Evolutionary conservation across 2,888 invertebrate species (phyloP), one percentile per base, ranked within the genome.

Genomic region (Cheilosia pagana): DNA sequence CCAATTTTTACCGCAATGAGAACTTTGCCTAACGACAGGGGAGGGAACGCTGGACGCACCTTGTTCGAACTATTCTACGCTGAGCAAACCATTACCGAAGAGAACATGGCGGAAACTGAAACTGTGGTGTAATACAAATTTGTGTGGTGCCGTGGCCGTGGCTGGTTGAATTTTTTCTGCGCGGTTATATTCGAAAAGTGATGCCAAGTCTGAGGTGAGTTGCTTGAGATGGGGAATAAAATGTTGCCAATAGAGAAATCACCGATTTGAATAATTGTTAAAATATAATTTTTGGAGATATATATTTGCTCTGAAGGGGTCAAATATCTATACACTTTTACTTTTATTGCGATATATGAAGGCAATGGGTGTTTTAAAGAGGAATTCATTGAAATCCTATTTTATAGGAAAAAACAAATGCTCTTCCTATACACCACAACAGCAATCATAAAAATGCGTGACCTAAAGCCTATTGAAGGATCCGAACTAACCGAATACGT

Each of bases 41-140:
- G n/a, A n/a, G n/a, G n/a, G n/a, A n/a, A n/a, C n/a, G 74, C 41
- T 50, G 72, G 76, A 60, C 82, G 60, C 63, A 71, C 70, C 55
- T 78, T 62, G 16, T 55, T 81, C 74, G 25, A 45, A 82, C 74
- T 77, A 71, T 63, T 83, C 72, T 63, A 77, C 12, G 23, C 75
- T 76, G 35, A 68, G 43, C 41, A 53, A 74, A 77, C 76, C 65
- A 86, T 45, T 76, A 75, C 85, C 72, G 87, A 87, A 81, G 87
- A 88, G 88, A 88, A 88, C 87, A 88, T 87, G 87, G 87, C 88
- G 88, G 88, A 88, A 88, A 89, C 88, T 88, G 81, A 88, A 88
- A 87, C 75, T 70, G 78, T 87, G 88, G 87, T 86, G 85, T 87
- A 86, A 87, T 74, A 83, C 52, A 35, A 52, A 60, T 72, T 86